A percentile compares a stretch with the other conserved stretches of the same genome.
Evolutionary conservation across 2,888 invertebrate genomes (phyloP).

Genomic region (Actias luna): DNA sequence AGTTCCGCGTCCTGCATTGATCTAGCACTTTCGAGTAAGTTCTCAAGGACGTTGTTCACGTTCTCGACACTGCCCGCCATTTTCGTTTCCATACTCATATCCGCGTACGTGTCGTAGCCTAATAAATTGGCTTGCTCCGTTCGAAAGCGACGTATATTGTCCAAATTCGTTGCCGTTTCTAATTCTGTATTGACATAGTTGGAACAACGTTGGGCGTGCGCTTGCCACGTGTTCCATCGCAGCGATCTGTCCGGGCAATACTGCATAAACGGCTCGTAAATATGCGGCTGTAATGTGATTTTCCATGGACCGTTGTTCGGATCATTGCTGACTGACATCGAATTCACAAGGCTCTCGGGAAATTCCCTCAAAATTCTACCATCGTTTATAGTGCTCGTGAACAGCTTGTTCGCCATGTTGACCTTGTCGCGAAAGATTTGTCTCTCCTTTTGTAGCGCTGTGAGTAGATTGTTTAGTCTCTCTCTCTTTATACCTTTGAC

Average conservation of each 20-base stretch:
- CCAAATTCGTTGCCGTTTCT: constrained; percentile 88
- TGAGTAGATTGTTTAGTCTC: constrained; percentile 68
- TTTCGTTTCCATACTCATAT: constrained; percentile 97
- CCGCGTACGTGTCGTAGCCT: constrained; percentile 89
- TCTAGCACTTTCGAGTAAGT: constrained; percentile 85
- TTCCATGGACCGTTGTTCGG: constrained; percentile 91
- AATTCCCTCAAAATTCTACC: constrained; percentile 86
- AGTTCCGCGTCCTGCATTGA: constrained; percentile 90
- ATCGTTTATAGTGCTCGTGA: constrained; percentile 86
- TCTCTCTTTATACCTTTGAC: constrained; percentile 79
- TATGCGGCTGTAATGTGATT: constrained; percentile 87
- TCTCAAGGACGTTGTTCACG: constrained; percentile 86
- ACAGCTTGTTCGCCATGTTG: constrained; percentile 84
- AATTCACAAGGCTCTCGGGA: constrained; percentile 85
- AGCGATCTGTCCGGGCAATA: constrained; percentile 90
- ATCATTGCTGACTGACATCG: constrained; percentile 83
- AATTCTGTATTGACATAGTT: constrained; percentile 83
- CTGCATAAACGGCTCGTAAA: constrained; percentile 89
- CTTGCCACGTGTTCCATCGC: constrained; percentile 94
- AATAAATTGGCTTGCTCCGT: constrained; percentile 87
- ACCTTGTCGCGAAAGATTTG: constrained; percentile 85
- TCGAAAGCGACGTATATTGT: constrained; percentile 87
- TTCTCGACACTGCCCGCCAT: constrained; percentile 92
- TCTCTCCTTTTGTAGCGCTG: constrained; percentile 80
- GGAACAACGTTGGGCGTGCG: constrained; percentile 87